phyloP scores from a whole-genome alignment of 2,113 vertebrate species.

The Cynoglossus semilaevis region DNA sequence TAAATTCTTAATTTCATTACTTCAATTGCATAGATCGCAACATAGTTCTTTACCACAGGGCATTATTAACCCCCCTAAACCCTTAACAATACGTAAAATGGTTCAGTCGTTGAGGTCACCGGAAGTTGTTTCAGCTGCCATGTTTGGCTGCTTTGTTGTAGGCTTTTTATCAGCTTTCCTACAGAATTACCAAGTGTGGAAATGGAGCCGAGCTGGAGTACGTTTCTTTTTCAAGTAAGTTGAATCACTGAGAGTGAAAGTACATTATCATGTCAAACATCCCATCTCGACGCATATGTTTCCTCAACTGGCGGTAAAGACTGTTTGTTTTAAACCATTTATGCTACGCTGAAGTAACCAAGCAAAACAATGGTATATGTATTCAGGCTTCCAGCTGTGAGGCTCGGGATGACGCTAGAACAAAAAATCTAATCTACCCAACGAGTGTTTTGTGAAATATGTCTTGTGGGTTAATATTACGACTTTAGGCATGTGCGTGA shows the following conservation, averaged over 20 bases:
- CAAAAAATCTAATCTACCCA: constrained; percentile 53
- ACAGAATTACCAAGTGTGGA: constrained; percentile 81
- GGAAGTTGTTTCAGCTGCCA: constrained; percentile 90
- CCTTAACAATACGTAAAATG: constrained; percentile 57
- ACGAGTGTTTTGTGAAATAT: constrained; percentile 22
- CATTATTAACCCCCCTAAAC: constrained; percentile 14
- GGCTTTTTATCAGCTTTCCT: constrained; percentile 82
- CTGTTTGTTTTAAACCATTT: constrained; percentile 58
- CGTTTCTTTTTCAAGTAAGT: constrained; percentile 90
- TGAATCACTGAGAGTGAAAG: constrained; percentile 37
- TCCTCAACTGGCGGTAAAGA: constrained; percentile 26
- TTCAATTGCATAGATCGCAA: not conserved
- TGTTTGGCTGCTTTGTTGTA: constrained; percentile 92
- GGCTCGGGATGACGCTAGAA: constrained; percentile 73
- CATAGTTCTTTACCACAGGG: not conserved
- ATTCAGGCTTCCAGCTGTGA: constrained; percentile 82
- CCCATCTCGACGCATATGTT: not conserved
- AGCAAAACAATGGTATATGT: constrained; percentile 79
- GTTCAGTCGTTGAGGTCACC: constrained; percentile 81
- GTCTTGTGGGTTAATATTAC: constrained; percentile 2
- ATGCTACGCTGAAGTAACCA: constrained; percentile 67
- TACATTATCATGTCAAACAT: constrained; percentile 22
- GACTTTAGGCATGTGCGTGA: not conserved
- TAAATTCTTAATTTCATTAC: not conserved
- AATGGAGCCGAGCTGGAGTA: constrained; percentile 91